Percentiles rank a stretch among this genome's conserved stretches.
Evolutionary conservation across 2,113 vertebrate genomes (phyloP).

Genomic region (Lanius ludovicianus): DNA sequence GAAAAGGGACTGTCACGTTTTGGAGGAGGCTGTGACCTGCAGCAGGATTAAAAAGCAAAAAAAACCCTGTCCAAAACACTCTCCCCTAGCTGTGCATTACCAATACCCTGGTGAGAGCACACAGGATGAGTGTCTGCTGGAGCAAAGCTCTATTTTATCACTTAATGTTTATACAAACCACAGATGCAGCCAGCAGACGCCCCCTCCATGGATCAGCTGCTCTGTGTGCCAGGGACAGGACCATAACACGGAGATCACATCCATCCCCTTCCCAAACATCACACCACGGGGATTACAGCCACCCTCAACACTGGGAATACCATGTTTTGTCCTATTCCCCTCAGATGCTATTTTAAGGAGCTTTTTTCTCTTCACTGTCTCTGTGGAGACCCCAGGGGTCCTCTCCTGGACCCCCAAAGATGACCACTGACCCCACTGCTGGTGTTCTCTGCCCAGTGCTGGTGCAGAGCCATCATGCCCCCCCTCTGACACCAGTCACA

Average conservation of each 20-base stretch:
- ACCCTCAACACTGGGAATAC: background rate
- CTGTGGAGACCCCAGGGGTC: background rate
- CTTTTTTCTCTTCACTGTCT: rapidly evolving
- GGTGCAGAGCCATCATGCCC: background rate
- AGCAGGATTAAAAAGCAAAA: background rate
- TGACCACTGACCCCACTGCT: rapidly evolving
- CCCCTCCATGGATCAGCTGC: background rate
- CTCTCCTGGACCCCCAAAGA: background rate
- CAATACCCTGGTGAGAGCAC: rapidly evolving
- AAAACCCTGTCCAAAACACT: background rate
- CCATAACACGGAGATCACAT: rapidly evolving
- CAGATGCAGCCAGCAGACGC: rapidly evolving
- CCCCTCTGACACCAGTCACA: background rate
- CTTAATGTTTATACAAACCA: background rate
- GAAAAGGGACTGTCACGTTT: rapidly evolving
- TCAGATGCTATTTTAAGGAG: background rate
- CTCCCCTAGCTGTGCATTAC: background rate
- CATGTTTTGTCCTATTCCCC: background rate
- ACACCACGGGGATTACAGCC: background rate
- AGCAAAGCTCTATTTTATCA: background rate
- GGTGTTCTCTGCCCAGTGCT: background rate
- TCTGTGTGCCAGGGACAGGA: background rate
- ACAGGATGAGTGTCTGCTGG: background rate
- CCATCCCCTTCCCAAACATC: background rate
- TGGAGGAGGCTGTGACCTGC: background rate